Percentiles rank a stretch among this genome's conserved stretches.
phyloP scores from a whole-genome alignment of 1,140 invertebrate species.

The Cryptotermes secundus region DNA sequence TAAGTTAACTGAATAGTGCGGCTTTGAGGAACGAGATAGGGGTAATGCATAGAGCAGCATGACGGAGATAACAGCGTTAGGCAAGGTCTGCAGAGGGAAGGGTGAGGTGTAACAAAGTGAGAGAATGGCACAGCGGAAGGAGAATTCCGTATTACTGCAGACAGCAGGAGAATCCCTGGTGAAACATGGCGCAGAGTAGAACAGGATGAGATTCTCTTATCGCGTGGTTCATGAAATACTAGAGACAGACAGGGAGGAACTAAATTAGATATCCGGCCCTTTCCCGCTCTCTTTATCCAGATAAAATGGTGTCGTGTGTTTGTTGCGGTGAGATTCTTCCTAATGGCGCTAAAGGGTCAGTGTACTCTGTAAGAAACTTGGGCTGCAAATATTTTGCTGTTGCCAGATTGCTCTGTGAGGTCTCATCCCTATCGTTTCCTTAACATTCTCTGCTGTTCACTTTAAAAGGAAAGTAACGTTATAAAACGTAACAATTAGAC shows the following conservation, averaged over 20 bases:
- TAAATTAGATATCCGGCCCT: constrained; percentile 1
- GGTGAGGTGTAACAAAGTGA: background rate
- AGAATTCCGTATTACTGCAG: background rate
- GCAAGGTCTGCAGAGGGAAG: background rate
- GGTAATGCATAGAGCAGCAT: background rate
- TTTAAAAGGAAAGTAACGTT: background rate
- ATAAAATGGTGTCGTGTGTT: constrained; percentile 3
- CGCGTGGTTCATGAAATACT: background rate
- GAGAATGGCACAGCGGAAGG: background rate
- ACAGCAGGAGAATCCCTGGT: background rate
- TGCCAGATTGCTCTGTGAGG: background rate
- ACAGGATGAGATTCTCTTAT: constrained; percentile 6
- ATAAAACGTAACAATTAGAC: background rate
- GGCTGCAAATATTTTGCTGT: background rate
- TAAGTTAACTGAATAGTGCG: too few species aligned
- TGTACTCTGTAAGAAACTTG: background rate
- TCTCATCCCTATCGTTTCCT: background rate
- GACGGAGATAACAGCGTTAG: background rate
- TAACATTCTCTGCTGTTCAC: background rate
- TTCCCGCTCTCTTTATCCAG: background rate
- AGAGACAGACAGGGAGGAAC: background rate
- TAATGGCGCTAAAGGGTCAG: background rate
- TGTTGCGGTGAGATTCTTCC: background rate
- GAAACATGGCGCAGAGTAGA: background rate
- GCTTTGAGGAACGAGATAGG: background rate